A percentile compares a stretch with the other conserved stretches of the same genome.
phyloP scores from a whole-genome alignment of 2,888 invertebrate genomes.

The Pyrrhosoma nymphula region DNA sequence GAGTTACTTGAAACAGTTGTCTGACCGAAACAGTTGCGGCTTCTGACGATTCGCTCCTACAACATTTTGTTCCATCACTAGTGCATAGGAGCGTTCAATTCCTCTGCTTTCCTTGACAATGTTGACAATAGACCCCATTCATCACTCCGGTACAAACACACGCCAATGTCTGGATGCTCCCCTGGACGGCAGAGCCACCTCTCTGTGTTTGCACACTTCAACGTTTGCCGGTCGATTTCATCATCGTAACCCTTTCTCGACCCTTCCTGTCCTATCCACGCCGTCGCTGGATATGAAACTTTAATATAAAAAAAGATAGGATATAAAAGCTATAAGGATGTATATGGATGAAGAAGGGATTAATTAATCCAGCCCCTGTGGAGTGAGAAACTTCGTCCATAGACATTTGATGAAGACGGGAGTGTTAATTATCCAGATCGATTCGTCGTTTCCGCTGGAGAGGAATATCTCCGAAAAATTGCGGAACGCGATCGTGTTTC shows the following conservation, averaged over 20 bases:
- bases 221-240: not conserved
- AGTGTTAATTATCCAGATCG: not conserved
- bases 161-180: not conserved
- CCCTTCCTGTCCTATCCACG: not conserved
- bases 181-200: not conserved
- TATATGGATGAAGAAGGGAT: too few species aligned
- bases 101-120: too few species aligned
- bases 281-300: not conserved
- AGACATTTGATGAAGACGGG: too few species aligned
- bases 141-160: not conserved
- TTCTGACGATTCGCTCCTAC: too few species aligned
- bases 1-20: too few species aligned
- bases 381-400: too few species aligned
- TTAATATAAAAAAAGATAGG: not conserved
- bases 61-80: too few species aligned
- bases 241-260: not conserved
- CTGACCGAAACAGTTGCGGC: too few species aligned
- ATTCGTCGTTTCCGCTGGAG: not conserved
- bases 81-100: too few species aligned
- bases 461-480: not conserved
- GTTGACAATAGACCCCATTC: constrained; percentile 22
- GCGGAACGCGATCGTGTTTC: not conserved
- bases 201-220: not conserved
- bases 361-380: too few species aligned
- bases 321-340: not conserved